Evolutionary conservation across 2,888 invertebrate species (phyloP), one percentile per base, ranked within the genome.

Genomic region (Apodemia zela): DNA sequence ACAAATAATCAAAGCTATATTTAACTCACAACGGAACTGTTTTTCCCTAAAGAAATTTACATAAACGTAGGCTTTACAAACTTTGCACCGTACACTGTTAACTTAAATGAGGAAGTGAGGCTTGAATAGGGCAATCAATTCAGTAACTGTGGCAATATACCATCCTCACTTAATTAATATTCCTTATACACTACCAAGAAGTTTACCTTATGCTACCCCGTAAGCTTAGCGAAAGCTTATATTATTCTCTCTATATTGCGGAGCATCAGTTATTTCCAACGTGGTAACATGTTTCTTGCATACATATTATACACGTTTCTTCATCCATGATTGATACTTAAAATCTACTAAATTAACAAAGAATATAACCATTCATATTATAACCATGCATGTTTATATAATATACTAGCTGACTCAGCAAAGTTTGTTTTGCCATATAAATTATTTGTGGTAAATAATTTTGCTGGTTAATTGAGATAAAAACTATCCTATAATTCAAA

Each of bases 51-150:
- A 18, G 17, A 49, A 49, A 49, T 38, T 42, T 15, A 5, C 42
- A 42, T 18, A 49, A 49, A 11, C 49, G 17, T 49, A 17, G 49
- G 18, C 17, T 49, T 49, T 18, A 18, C n/a, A 49, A 49, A 18
- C 17, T 18, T 0, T 49, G 18, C 18, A 49, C 18, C 42, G 13
- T 42, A 42, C 42, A 15, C 15, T 49, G 10, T 18, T 17, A 49
- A 49, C 10, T 49, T 49, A 49, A 17, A 18, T 18, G 11, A 18
- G 17, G 49, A 49, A 49, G 49, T 18, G 10, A 10, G 18, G 49
- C 10, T 49, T 49, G 18, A 49, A 49, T 49, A 49, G 49, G 17
- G 49, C 18, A 49, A 49, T 49, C 49, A 49, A 18, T 49, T 49
- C 17, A 49, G 18, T 49, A 49, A 18, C 42, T 42, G 13, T 42